These are phyloP conservation scores for Herminia tarsipennalis DNA, from an alignment of 2,888 invertebrate species.

Conservation along the genomic window DNA sequence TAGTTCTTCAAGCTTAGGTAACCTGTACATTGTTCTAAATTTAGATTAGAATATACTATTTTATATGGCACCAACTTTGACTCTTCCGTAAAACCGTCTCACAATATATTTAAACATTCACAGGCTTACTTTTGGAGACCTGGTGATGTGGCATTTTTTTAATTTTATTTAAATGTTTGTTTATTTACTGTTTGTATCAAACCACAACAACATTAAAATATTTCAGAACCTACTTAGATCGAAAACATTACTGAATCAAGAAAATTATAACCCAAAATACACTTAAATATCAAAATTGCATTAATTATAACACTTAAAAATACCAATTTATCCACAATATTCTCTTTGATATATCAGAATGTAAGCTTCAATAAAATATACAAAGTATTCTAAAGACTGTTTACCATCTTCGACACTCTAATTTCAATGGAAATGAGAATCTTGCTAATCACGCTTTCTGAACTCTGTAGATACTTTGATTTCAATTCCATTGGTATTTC, in stretches of 20 bases:
- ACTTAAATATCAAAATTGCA: constrained; percentile 3
- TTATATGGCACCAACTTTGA: too few species aligned
- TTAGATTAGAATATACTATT: too few species aligned
- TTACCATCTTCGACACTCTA: constrained; percentile 26
- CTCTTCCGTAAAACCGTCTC: too few species aligned
- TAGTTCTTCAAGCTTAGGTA: background rate
- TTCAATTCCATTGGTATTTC: constrained; percentile 38
- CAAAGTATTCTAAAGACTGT: constrained; percentile 22
- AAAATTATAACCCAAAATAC: too few species aligned
- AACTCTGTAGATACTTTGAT: constrained; percentile 30
- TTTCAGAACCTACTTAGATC: background rate
- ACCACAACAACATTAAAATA: too few species aligned
- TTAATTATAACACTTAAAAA: constrained; percentile 12
- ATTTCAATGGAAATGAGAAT: constrained; percentile 49
- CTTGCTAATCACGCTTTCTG: constrained; percentile 36
- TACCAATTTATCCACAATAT: constrained; percentile 9
- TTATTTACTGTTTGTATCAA: too few species aligned
- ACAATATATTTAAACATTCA: too few species aligned
- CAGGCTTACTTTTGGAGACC: too few species aligned
- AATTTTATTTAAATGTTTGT: too few species aligned
- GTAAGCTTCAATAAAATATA: constrained; percentile 19
- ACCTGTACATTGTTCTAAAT: background rate
- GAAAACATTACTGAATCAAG: constrained; percentile 3
- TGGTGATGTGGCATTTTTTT: too few species aligned
- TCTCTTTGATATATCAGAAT: constrained; percentile 15